A percentile compares a stretch with the other conserved stretches of the same genome.
phyloP scores from a whole-genome alignment of 2,888 invertebrate species.

The Clitarchus hookeri region DNA sequence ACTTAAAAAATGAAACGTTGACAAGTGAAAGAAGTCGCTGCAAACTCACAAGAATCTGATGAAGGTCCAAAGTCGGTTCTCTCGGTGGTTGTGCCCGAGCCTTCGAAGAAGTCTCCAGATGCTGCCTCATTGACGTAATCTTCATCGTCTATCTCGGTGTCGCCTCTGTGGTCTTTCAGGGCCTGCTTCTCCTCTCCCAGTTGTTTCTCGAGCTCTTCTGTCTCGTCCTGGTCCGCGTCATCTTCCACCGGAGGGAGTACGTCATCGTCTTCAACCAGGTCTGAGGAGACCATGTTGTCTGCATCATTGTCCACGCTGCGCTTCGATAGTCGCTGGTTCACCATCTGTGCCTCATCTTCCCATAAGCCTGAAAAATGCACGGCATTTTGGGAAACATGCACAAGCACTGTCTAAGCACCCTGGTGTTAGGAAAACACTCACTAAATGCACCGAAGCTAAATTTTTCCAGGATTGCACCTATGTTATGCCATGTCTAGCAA shows the following conservation, averaged over 20 bases:
- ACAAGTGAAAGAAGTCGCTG: no score
- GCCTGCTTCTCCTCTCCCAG: slow-evolving; percentile 6
- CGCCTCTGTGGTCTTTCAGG: slow-evolving; percentile 1
- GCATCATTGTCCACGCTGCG: slow-evolving; percentile 21
- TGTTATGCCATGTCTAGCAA: no score
- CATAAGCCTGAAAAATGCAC: background rate
- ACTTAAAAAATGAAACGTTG: no score
- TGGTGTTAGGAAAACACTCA: no score
- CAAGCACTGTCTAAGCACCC: no score
- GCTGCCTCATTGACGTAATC: slow-evolving; percentile 35
- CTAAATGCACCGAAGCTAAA: no score
- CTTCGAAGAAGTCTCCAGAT: slow-evolving; percentile 14
- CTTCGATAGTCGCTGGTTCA: background rate
- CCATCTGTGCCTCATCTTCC: background rate
- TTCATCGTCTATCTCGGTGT: slow-evolving; percentile 34
- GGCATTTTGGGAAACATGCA: no score
- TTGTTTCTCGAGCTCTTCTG: slow-evolving; percentile 21
- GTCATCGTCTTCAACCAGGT: slow-evolving; percentile 23
- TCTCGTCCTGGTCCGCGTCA: background rate
- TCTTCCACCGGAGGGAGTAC: background rate
- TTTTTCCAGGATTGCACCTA: no score
- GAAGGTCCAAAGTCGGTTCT: background rate
- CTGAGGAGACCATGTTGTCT: slow-evolving; percentile 23
- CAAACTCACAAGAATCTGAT: slow-evolving; percentile 26
- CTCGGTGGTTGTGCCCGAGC: slow-evolving; percentile 11